These are phyloP conservation scores for Latrodectus hesperus DNA, from an alignment of 2,888 invertebrate genomes.

Conservation along the genomic window DNA sequence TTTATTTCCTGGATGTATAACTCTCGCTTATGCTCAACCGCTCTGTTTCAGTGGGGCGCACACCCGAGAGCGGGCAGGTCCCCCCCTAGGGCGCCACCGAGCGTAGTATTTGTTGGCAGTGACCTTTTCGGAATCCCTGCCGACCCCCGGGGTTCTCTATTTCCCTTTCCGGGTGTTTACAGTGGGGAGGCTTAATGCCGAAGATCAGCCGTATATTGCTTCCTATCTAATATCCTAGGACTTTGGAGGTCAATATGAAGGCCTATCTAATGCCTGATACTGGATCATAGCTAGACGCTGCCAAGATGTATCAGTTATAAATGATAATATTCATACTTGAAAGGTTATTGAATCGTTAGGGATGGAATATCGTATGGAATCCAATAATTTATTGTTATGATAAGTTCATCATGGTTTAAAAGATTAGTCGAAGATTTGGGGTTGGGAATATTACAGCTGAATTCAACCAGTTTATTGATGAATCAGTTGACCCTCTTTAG, in stretches of 20 bases:
- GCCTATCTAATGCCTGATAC: slow-evolving; percentile 50
- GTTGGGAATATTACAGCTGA: too few relatives aligned
- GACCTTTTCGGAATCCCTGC: slow-evolving; percentile 53
- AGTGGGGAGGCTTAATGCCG: slow-evolving; percentile 60
- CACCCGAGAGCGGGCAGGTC: slow-evolving; percentile 11
- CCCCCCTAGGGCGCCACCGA: slow-evolving; percentile 16
- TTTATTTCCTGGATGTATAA: slow-evolving; percentile 45
- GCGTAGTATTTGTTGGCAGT: slow-evolving; percentile 52
- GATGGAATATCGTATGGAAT: neutral
- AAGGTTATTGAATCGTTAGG: neutral
- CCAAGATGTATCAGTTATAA: neutral
- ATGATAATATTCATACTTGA: neutral
- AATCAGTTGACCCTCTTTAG: too few relatives aligned
- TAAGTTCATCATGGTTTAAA: too few relatives aligned
- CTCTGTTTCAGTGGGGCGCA: slow-evolving; percentile 17
- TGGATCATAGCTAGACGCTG: slow-evolving; percentile 22
- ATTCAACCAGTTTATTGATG: too few relatives aligned
- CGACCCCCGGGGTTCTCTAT: slow-evolving; percentile 30
- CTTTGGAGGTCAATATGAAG: slow-evolving; percentile 62
- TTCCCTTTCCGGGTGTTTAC: slow-evolving; percentile 61
- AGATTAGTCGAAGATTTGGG: too few relatives aligned
- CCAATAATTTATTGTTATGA: too few relatives aligned
- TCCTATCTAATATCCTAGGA: slow-evolving; percentile 33
- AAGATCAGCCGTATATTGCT: slow-evolving; percentile 48
- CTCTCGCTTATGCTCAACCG: neutral